These are phyloP conservation scores for Piaya cayana DNA, from an alignment of 2,113 vertebrate species.

Conservation along the genomic window DNA sequence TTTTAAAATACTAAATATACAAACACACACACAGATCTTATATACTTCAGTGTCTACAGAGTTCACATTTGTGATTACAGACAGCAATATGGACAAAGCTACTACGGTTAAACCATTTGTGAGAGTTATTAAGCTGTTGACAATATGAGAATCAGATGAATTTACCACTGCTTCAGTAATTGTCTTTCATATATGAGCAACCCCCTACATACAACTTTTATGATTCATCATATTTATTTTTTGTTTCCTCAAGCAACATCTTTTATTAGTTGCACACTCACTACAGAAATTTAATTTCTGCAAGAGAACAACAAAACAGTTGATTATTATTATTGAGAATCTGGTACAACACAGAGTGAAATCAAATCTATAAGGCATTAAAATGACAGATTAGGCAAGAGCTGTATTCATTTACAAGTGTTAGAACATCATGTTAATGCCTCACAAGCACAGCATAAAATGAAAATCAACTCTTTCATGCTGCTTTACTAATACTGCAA, in stretches of 20 bases:
- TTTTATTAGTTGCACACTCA: slow-evolving; percentile 99
- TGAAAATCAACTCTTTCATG: slow-evolving; percentile 90
- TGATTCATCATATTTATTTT: slow-evolving; percentile 99
- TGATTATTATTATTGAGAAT: slow-evolving; percentile 99
- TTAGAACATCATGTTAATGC: slow-evolving; percentile 98
- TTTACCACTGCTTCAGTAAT: slow-evolving; percentile 91
- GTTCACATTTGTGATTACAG: slow-evolving; percentile 51
- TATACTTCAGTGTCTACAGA: not conserved
- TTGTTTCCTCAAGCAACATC: slow-evolving; percentile 96
- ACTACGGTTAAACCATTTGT: slow-evolving; percentile 58
- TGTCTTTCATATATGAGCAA: slow-evolving; percentile 92
- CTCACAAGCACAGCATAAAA: slow-evolving; percentile 93
- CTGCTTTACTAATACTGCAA: slow-evolving; percentile 79
- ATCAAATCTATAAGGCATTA: slow-evolving; percentile 99
- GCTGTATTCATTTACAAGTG: slow-evolving; percentile 98
- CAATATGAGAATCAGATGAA: slow-evolving; percentile 86
- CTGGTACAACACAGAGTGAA: slow-evolving; percentile 93
- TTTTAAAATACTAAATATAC: not conserved
- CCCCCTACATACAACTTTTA: slow-evolving; percentile 83
- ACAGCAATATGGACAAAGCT: slow-evolving; percentile 38
- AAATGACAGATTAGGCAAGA: slow-evolving; percentile 98
- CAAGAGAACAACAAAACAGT: slow-evolving; percentile 92
- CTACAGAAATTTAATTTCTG: slow-evolving; percentile 98
- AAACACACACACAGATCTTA: not conserved
- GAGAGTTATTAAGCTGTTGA: slow-evolving; percentile 88